Evolutionary conservation across 2,113 vertebrate species (phyloP).

Genomic region (Pelecanus crispus): DNA sequence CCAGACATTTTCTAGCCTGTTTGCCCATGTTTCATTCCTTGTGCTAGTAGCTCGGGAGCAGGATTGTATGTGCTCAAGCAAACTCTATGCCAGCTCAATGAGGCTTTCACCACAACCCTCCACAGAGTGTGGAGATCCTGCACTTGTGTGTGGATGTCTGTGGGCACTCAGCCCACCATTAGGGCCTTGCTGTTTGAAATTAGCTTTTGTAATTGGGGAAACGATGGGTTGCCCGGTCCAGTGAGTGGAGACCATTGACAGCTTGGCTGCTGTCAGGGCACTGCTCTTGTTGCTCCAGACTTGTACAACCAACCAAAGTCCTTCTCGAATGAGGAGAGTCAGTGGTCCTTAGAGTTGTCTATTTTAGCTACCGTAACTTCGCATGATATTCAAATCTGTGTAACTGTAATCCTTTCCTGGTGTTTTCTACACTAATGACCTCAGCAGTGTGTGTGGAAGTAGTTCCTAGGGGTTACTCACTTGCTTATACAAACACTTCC

Average conservation of each 20-base stretch:
- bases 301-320: background rate
- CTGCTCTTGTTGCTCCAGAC: background rate
- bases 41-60: background rate
- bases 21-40: background rate
- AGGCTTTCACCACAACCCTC: background rate
- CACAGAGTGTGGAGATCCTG: background rate
- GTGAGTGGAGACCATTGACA: background rate
- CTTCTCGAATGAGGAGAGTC: background rate
- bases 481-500: background rate
- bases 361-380: background rate
- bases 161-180: background rate
- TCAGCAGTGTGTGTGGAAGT: background rate
- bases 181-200: background rate
- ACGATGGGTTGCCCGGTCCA: accelerated
- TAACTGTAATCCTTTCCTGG: background rate
- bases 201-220: background rate
- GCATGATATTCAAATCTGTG: background rate
- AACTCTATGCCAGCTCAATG: background rate
- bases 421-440: background rate
- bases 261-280: background rate
- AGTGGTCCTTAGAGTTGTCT: background rate
- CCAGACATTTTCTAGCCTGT: background rate
- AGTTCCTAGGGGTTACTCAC: background rate
- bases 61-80: background rate
- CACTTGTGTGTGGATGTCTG: background rate